phyloP scores from a whole-genome alignment of 2,113 vertebrate genomes.

The Pagrus major region DNA sequence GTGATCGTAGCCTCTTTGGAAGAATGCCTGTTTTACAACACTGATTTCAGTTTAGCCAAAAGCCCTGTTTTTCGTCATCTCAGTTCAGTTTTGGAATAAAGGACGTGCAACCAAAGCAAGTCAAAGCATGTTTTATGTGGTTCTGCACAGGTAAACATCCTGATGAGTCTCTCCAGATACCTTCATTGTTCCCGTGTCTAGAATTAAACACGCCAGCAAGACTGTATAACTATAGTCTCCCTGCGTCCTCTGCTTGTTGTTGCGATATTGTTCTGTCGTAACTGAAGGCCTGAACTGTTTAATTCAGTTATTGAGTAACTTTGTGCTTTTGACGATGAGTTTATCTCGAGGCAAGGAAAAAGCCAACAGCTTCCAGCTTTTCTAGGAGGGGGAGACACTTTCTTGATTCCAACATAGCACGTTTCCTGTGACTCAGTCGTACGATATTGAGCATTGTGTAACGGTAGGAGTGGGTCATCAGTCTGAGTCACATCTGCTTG shows the following conservation, averaged over 20 bases:
- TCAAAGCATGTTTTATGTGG: background rate
- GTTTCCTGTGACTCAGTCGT: conserved; percentile 1
- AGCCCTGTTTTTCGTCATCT: background rate
- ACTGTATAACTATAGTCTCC: background rate
- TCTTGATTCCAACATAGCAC: background rate
- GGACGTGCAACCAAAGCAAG: background rate
- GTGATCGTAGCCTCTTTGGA: background rate
- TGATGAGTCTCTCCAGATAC: too few relatives aligned
- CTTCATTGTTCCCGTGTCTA: background rate
- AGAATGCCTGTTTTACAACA: background rate
- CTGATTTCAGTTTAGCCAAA: background rate
- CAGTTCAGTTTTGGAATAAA: background rate
- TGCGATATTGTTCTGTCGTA: background rate
- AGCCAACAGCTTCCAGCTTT: too few relatives aligned
- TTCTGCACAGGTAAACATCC: background rate
- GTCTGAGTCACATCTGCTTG: background rate
- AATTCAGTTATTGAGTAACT: conserved; percentile 22
- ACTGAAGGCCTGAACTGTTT: background rate
- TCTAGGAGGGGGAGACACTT: background rate
- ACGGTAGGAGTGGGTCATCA: background rate
- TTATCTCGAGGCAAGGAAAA: too few relatives aligned
- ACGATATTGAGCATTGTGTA: background rate
- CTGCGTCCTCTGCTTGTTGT: background rate
- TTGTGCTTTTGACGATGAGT: background rate
- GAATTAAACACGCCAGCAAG: background rate